phyloP scores from a whole-genome alignment of 1,140 invertebrate genomes.

The Trichogramma pretiosum region DNA sequence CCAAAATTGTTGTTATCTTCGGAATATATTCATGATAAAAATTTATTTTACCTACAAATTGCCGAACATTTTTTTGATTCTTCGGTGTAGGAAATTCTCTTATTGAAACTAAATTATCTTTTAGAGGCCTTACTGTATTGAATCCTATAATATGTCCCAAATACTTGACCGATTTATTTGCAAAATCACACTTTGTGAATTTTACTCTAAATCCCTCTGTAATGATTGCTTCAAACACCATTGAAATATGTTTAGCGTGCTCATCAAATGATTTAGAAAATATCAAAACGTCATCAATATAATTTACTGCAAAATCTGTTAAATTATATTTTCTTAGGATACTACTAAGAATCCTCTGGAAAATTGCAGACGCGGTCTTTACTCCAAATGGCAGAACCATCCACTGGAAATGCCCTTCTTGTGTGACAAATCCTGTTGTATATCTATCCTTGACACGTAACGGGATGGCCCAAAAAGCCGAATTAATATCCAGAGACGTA shows the following conservation, averaged over 20 bases:
- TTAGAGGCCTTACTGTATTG: slow-evolving; percentile 14
- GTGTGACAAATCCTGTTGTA: too few relatives aligned
- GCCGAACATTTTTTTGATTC: not conserved
- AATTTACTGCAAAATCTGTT: slow-evolving; percentile 14
- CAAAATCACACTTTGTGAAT: slow-evolving; percentile 14
- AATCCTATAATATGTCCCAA: slow-evolving; percentile 14
- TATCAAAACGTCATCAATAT: too few relatives aligned
- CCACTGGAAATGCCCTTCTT: slow-evolving; percentile 22
- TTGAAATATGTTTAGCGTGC: slow-evolving; percentile 16
- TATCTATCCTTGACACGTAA: slow-evolving; percentile 27
- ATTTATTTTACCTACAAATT: not conserved
- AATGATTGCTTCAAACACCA: slow-evolving; percentile 11
- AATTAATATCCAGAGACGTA: slow-evolving; percentile 26
- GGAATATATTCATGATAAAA: too few relatives aligned
- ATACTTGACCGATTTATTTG: slow-evolving; percentile 13
- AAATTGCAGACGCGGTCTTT: slow-evolving; percentile 24
- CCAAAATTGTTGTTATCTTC: too few relatives aligned
- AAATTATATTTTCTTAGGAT: slow-evolving; percentile 24
- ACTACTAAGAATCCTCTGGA: slow-evolving; percentile 18
- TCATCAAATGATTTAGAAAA: slow-evolving; percentile 23
- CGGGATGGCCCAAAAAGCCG: slow-evolving; percentile 33
- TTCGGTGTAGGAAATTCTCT: slow-evolving; percentile 6
- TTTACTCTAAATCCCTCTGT: not conserved
- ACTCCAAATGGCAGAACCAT: slow-evolving; percentile 25
- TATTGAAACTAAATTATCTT: slow-evolving; percentile 20